A percentile compares a stretch with the other conserved stretches of the same genome.
Evolutionary conservation across 1,140 invertebrate genomes (phyloP).

Genomic region (Probaryconus sp.): DNA sequence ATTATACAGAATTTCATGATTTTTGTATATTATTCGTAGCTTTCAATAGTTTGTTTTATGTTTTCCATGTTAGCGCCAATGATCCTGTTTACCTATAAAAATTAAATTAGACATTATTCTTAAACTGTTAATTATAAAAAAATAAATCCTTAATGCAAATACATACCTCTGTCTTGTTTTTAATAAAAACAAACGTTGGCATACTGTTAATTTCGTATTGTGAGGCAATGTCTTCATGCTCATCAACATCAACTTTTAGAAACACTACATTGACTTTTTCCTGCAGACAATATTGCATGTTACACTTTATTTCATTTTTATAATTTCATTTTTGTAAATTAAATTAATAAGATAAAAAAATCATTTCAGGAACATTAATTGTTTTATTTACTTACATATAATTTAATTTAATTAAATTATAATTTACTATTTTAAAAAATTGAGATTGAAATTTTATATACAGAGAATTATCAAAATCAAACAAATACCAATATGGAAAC

Average conservation of each 20-base stretch:
- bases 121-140: conserved; percentile 8
- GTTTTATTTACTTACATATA: too few species aligned
- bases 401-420: too few species aligned
- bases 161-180: conserved; percentile 83
- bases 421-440: too few species aligned
- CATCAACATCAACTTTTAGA: conserved; percentile 91
- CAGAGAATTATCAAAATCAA: too few species aligned
- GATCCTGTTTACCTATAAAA: conserved; percentile 82
- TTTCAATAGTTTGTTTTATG: conserved; percentile 82
- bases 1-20: background rate
- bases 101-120: conserved; percentile 8
- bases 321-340: too few species aligned
- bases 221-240: conserved; percentile 88
- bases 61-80: conserved; percentile 89
- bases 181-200: conserved; percentile 96
- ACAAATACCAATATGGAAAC: background rate
- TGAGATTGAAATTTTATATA: too few species aligned
- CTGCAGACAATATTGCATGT: too few species aligned
- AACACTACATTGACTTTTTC: conserved; percentile 82
- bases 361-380: too few species aligned
- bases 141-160: too few species aligned
- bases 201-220: conserved; percentile 91
- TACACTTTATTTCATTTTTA: too few species aligned
- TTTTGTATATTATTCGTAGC: conserved; percentile 78
- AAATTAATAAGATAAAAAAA: too few species aligned